Conservation (phyloP, 2,888 invertebrate species). For the Adineta ricciae region DNA sequence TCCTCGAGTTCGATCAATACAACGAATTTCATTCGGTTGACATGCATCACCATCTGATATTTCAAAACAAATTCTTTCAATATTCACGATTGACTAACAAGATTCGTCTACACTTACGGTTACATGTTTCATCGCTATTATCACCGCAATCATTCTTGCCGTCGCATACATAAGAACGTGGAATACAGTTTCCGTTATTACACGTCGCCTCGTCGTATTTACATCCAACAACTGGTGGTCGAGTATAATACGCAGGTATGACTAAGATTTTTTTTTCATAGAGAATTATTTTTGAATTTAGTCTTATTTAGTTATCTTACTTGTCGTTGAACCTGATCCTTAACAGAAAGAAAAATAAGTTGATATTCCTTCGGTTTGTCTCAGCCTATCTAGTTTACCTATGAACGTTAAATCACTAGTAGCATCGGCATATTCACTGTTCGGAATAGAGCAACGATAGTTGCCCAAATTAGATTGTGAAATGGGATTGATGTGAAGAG, state of each 20-base stretch:
- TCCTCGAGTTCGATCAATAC: slow-evolving; percentile 57
- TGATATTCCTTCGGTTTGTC: background rate
- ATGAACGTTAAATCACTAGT: background rate
- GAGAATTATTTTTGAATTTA: too few species aligned
- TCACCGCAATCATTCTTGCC: slow-evolving; percentile 61
- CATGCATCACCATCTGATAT: slow-evolving; percentile 53
- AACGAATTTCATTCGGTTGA: slow-evolving; percentile 84
- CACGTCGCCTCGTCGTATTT: slow-evolving; percentile 41
- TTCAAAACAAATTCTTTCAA: background rate
- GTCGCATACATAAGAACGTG: slow-evolving; percentile 68
- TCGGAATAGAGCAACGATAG: background rate
- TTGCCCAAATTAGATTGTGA: background rate
- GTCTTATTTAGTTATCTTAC: too few species aligned
- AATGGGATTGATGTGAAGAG: background rate
- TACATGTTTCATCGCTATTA: slow-evolving; percentile 58
- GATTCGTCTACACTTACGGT: slow-evolving; percentile 22
- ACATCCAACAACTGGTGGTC: slow-evolving; percentile 35
- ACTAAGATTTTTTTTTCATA: too few species aligned
- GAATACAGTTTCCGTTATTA: slow-evolving; percentile 63
- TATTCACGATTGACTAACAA: background rate
- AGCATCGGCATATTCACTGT: background rate
- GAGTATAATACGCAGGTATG: too few species aligned
- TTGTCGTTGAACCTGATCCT: background rate
- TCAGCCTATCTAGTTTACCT: background rate
- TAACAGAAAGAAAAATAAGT: background rate